phyloP scores from a whole-genome alignment of 2,888 invertebrate genomes.

The Baccha elongata region DNA sequence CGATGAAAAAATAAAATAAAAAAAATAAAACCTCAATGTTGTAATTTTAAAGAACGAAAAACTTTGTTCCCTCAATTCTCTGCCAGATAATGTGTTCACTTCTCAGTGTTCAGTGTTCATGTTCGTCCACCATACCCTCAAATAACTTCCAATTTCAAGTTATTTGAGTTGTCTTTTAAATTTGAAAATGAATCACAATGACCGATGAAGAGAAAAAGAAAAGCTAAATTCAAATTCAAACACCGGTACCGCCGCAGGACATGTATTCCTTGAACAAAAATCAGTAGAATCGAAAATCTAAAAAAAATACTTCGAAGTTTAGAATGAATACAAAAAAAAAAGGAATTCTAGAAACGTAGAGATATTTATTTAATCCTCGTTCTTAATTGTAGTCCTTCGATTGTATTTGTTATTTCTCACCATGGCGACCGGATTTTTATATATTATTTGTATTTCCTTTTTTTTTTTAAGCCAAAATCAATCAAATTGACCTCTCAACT shows the following conservation, averaged over 20 bases:
- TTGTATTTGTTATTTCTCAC: no score
- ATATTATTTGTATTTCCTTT: constrained; percentile 8
- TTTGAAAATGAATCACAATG: constrained; percentile 67
- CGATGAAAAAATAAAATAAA: not conserved
- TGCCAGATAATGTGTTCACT: not conserved
- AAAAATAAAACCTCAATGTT: constrained; percentile 13
- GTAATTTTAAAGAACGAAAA: constrained; percentile 50
- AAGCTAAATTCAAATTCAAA: constrained; percentile 55
- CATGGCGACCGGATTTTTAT: no score
- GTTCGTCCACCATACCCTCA: constrained; percentile 13
- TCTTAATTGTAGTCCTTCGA: no score
- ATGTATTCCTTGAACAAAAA: constrained; percentile 47
- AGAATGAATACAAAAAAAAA: constrained; percentile 1
- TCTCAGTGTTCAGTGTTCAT: no score
- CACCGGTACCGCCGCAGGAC: constrained; percentile 45
- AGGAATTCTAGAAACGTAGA: constrained; percentile 20
- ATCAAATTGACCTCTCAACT: constrained; percentile 66
- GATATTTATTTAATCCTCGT: constrained; percentile 57
- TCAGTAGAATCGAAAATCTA: no score
- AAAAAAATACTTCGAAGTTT: no score
- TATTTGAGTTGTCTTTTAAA: constrained; percentile 62
- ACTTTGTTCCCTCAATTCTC: constrained; percentile 7
- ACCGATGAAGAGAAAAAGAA: not conserved
- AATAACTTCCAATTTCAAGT: constrained; percentile 30
- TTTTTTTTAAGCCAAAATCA: constrained; percentile 48